Conservation (phyloP, 2,888 invertebrate genomes). For the Pimpla rufipes region DNA sequence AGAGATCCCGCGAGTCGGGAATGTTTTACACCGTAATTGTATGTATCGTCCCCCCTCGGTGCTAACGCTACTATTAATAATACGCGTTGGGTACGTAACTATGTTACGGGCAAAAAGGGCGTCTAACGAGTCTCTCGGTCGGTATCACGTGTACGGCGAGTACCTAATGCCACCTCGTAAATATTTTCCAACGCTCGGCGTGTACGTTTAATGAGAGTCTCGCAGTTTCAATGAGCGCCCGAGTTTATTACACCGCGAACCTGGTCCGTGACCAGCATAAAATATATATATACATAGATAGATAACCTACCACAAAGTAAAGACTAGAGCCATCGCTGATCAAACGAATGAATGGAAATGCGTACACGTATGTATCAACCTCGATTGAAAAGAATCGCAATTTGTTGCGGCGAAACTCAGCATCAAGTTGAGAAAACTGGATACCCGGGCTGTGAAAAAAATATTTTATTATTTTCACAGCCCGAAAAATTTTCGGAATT, state of each 20-base stretch:
- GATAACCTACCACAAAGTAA: too few relatives aligned
- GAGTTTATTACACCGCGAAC: constrained; percentile 12
- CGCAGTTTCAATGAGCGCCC: constrained; percentile 22
- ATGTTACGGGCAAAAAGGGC: constrained; percentile 32
- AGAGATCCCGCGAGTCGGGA: constrained; percentile 6
- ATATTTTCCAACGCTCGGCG: constrained; percentile 47
- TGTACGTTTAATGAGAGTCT: constrained; percentile 30
- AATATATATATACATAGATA: not conserved
- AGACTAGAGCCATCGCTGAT: too few relatives aligned
- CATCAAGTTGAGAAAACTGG: too few relatives aligned
- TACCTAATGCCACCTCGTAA: constrained; percentile 32
- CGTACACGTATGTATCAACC: too few relatives aligned
- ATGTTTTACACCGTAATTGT: constrained; percentile 45
- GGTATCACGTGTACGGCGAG: constrained; percentile 16
- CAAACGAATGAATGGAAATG: too few relatives aligned
- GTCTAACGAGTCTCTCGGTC: constrained; percentile 40
- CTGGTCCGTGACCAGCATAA: not conserved
- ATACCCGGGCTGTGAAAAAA: too few relatives aligned
- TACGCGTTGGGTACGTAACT: constrained; percentile 20
- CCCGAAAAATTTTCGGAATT: too few relatives aligned
- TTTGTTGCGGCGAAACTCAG: too few relatives aligned
- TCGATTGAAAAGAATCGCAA: too few relatives aligned
- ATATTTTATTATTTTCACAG: too few relatives aligned
- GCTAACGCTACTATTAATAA: constrained; percentile 46
- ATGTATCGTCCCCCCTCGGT: constrained; percentile 13